A percentile compares a stretch with the other conserved stretches of the same genome.
Conservation (phyloP, 2,113 vertebrate genomes). For the Crotalus viridis region DNA sequence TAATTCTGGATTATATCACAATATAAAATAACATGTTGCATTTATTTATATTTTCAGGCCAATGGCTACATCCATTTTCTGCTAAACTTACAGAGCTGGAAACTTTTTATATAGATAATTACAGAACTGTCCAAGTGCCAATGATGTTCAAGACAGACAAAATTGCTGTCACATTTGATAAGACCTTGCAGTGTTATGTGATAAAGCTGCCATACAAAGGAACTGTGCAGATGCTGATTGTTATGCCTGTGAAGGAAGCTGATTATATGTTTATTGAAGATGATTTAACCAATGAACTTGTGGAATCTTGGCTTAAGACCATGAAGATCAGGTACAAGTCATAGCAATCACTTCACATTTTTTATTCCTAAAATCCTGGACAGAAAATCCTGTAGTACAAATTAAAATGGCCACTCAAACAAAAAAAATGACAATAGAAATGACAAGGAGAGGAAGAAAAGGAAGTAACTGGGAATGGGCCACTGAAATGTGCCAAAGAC, state of each 20-base stretch:
- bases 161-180: conserved; percentile 75
- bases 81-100: conserved; percentile 64
- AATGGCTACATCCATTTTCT: conserved; percentile 82
- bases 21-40: not conserved
- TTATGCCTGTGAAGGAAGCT: conserved; percentile 74
- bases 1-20: not conserved
- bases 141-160: conserved; percentile 82
- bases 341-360: not conserved
- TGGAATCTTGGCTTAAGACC: conserved; percentile 78
- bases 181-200: conserved; percentile 73
- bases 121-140: conserved; percentile 78
- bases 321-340: conserved; percentile 71
- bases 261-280: conserved; percentile 86
- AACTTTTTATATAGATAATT: conserved; percentile 85
- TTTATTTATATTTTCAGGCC: conserved; percentile 70
- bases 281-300: conserved; percentile 74
- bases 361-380: not conserved
- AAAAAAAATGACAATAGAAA: not conserved
- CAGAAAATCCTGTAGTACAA: not conserved
- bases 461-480: not conserved
- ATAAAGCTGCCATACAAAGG: conserved; percentile 83
- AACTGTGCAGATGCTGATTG: conserved; percentile 84
- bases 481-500: not conserved
- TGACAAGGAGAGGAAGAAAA: not conserved
- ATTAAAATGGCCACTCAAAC: not conserved